phyloP scores from a whole-genome alignment of 30 jellyfish, hydroid and myxozoan species.

The Sanderia malayensis region DNA sequence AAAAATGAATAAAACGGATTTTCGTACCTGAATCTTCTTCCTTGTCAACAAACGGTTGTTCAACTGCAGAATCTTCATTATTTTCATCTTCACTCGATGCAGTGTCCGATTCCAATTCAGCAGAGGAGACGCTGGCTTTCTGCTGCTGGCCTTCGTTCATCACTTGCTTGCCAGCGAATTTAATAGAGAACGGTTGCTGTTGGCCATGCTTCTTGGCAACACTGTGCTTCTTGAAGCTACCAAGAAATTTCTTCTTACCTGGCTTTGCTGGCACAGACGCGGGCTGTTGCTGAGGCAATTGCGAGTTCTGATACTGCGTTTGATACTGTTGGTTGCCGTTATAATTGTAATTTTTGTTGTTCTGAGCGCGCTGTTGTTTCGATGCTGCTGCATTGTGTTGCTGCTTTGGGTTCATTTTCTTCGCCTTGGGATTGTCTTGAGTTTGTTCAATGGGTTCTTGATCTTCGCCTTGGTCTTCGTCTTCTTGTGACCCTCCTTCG shows the following conservation, averaged over 20 bases:
- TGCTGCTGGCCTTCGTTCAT: slow-evolving; percentile 13
- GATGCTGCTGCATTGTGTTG: slow-evolving; percentile 15
- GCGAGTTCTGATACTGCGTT: slow-evolving; percentile 38
- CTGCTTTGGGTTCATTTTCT: slow-evolving; percentile 33
- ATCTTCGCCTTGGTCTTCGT: no score
- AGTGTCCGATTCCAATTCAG: no score
- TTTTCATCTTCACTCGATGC: slow-evolving; percentile 5
- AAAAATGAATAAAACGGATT: no score
- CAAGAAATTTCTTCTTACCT: slow-evolving; percentile 9
- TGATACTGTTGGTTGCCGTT: slow-evolving; percentile 26
- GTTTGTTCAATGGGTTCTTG: no score
- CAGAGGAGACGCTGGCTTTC: not conserved
- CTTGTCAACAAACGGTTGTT: slow-evolving; percentile 9
- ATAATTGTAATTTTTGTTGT: not conserved
- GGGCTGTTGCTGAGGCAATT: slow-evolving; percentile 43
- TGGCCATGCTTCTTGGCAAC: slow-evolving; percentile 31
- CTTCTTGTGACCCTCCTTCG: slow-evolving; percentile 55
- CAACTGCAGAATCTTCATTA: slow-evolving; percentile 15
- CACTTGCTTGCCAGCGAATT: slow-evolving; percentile 54
- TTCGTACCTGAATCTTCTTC: slow-evolving; percentile 5
- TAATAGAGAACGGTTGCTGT: slow-evolving; percentile 31
- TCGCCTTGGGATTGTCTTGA: slow-evolving; percentile 10
- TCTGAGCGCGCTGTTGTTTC: not conserved
- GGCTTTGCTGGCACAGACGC: slow-evolving; percentile 25
- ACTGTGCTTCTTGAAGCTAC: slow-evolving; percentile 50